Conservation (phyloP, 2,113 vertebrate species). For the Scalopus aquaticus region DNA sequence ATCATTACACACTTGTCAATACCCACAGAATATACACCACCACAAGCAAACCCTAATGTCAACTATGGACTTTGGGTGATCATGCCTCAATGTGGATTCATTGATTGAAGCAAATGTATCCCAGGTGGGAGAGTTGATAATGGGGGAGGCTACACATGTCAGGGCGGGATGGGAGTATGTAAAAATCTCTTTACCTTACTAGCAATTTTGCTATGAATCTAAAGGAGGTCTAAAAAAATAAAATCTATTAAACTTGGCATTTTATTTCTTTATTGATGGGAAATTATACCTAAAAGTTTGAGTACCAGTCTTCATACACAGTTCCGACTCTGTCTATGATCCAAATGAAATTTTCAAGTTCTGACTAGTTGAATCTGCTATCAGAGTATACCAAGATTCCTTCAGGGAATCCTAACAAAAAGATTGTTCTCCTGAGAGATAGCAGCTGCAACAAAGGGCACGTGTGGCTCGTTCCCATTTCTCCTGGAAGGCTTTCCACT, state of each 20-base stretch:
- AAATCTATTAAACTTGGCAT: neutral
- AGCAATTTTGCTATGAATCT: neutral
- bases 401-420: neutral
- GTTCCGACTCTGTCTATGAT: neutral
- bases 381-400: neutral
- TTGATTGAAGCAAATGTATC: neutral
- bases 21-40: neutral
- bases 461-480: neutral
- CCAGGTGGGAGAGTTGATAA: too few relatives aligned
- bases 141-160: too few relatives aligned
- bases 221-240: neutral
- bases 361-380: neutral
- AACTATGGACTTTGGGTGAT: neutral
- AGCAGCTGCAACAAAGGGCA: neutral
- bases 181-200: neutral
- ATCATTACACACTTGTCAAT: neutral
- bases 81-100: neutral
- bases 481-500: neutral
- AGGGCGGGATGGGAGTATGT: fast-evolving
- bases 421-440: neutral
- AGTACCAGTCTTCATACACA: neutral
- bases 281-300: neutral
- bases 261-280: neutral
- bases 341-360: neutral
- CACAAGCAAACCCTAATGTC: neutral